Conservation (phyloP, 2,888 invertebrate species). For the Xanthorhoe spadicearia region DNA sequence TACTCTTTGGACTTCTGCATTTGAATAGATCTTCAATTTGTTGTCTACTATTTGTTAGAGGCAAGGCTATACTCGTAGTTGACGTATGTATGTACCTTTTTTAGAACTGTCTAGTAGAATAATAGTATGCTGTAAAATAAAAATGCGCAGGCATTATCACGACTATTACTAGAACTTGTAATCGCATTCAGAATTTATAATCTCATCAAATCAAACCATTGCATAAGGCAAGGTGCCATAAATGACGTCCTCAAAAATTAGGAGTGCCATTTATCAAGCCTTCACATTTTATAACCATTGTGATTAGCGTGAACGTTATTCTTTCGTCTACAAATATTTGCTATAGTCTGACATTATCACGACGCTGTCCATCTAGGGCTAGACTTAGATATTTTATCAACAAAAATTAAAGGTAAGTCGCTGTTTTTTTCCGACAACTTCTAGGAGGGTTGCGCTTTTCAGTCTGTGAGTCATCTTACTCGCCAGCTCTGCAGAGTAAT, state of each 20-base stretch:
- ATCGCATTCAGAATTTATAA: background rate
- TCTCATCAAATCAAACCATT: conserved; percentile 5
- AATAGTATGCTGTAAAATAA: background rate
- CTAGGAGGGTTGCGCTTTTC: background rate
- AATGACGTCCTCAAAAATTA: conserved; percentile 3
- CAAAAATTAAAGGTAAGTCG: background rate
- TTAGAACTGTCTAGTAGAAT: no score
- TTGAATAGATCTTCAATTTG: no score
- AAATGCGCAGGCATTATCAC: background rate
- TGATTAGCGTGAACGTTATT: conserved; percentile 24
- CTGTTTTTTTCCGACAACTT: background rate
- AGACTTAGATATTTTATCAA: background rate
- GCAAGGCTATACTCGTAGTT: no score
- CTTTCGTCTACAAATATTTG: conserved; percentile 21
- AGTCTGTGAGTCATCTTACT: background rate
- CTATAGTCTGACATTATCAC: background rate
- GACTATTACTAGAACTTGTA: conserved; percentile 13
- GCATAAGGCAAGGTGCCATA: background rate
- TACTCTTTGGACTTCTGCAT: no score
- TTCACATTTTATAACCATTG: conserved; percentile 30
- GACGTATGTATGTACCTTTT: no score
- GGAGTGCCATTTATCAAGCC: background rate
- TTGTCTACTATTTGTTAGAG: no score
- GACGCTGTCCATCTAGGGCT: background rate
- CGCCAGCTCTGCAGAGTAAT: no score